Evolutionary conservation across 2,113 vertebrate species (phyloP), one percentile per base, ranked within the genome.

Genomic region (Alosa alosa): DNA sequence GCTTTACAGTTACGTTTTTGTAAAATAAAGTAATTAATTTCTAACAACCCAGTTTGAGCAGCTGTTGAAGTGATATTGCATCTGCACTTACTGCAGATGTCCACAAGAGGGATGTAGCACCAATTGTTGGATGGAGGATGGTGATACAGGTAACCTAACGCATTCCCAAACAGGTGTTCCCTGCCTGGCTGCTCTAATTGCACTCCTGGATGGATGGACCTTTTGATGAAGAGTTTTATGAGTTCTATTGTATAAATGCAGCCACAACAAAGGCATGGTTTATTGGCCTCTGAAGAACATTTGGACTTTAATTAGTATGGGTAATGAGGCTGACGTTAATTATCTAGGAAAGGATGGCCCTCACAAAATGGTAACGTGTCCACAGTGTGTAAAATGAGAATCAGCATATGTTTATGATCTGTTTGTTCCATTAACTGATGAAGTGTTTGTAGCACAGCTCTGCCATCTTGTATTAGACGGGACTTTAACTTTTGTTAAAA

Each of bases 241-340:
- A 15, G 31, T 1, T 25, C 1, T 72, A 25, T 72, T 75, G 13
- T 15, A 78, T 78, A 39, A 41, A 39, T 2, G 2, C 13, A 6
- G 45, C 45, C 10, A 22, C 45, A 36, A 46, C 64, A 72, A 86
- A 84, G 84, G 46, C 81, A 86, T 41, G 85, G 87, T 91, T 90
- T 87, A 85, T 83, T 89, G 44, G 78, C 83, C 72, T 44, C 88
- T 75, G 86, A 83, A 60, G 85, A 82, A 87, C 84, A 86, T 85
- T 44, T 64, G 50, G 46, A 86, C 83, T 86, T 44, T 81, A 90
- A 86, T 89, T 88, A 85, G 82, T 68, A 88, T 91, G 47, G 81
- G 75, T 85, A 88, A 49, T 81, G 41, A 87, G 83, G 82, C 64
- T 45, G 85, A 49, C 84, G 84, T 84, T 89, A 91, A 90, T 86